phyloP scores from a whole-genome alignment of 2,113 vertebrate genomes.

The Cacatua alba region DNA sequence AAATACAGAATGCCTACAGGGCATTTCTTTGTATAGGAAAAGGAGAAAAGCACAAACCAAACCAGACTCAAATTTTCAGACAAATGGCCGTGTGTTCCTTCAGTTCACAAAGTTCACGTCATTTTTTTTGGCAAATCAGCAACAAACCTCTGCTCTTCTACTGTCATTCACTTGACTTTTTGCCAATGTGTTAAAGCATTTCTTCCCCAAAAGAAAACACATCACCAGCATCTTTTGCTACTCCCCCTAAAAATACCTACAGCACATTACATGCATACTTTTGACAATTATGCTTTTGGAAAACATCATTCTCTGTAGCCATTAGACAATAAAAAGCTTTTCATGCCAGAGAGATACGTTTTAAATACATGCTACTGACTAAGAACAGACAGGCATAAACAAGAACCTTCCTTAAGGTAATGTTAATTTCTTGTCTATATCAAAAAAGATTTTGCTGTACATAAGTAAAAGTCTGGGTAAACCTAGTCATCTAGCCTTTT shows the following conservation, averaged over 20 bases:
- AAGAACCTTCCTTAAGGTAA: not conserved
- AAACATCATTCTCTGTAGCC: not conserved
- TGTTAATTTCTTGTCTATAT: not conserved
- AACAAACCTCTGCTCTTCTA: not conserved
- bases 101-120: not conserved
- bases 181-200: not conserved
- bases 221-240: not conserved
- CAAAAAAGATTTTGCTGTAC: not conserved
- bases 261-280: not conserved
- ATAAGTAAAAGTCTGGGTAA: not conserved
- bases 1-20: not conserved
- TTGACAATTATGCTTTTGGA: not conserved
- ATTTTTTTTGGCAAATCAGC: conserved; percentile 8
- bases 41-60: not conserved
- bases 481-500: not conserved
- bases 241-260: not conserved
- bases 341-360: not conserved
- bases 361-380: not conserved
- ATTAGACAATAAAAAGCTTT: conserved; percentile 14
- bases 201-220: not conserved
- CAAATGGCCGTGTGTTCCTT: not conserved
- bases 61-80: not conserved
- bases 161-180: not conserved
- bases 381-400: not conserved
- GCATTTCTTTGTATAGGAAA: not conserved